These are phyloP conservation scores for Zaprionus ghesquierei DNA, from an alignment of 1,140 invertebrate species.

Conservation along the genomic window DNA sequence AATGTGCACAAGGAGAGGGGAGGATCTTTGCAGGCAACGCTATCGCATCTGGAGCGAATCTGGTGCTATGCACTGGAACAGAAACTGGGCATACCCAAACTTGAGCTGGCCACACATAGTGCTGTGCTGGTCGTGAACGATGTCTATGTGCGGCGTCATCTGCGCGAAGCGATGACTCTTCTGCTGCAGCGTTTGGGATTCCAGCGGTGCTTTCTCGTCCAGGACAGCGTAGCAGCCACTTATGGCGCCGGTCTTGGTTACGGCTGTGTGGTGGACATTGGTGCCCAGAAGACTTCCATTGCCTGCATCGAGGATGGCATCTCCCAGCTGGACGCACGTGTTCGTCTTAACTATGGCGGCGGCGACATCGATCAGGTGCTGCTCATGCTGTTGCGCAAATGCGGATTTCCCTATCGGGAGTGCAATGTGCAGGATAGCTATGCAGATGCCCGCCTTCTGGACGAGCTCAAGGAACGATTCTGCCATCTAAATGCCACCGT, in stretches of 20 bases:
- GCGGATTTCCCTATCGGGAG: constrained; percentile 93
- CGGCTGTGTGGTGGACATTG: constrained; percentile 97
- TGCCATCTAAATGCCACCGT: constrained; percentile 93
- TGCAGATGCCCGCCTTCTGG: constrained; percentile 89
- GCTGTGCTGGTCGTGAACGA: constrained; percentile 95
- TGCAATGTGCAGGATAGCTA: constrained; percentile 87
- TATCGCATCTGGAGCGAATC: constrained; percentile 93
- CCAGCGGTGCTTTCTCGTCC: constrained; percentile 91
- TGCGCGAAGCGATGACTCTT: constrained; percentile 93
- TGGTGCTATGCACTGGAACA: constrained; percentile 92
- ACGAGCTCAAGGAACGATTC: constrained; percentile 93
- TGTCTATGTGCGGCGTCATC: constrained; percentile 93
- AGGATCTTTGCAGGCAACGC: constrained; percentile 91
- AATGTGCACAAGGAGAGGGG: constrained; percentile 92
- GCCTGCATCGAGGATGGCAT: constrained; percentile 98
- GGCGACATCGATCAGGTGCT: constrained; percentile 94
- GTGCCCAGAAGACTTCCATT: constrained; percentile 97
- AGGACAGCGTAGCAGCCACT: constrained; percentile 96
- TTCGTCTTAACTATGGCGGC: constrained; percentile 94
- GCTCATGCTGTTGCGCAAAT: constrained; percentile 93
- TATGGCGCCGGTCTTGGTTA: constrained; percentile 96
- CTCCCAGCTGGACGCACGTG: constrained; percentile 93
- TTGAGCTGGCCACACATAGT: constrained; percentile 91
- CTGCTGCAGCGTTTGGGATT: constrained; percentile 93
- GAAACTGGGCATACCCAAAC: constrained; percentile 85